Evolutionary conservation across 2,797 vertebrate genomes (phyloP).

Genomic region (Sebastes hubbsi): DNA sequence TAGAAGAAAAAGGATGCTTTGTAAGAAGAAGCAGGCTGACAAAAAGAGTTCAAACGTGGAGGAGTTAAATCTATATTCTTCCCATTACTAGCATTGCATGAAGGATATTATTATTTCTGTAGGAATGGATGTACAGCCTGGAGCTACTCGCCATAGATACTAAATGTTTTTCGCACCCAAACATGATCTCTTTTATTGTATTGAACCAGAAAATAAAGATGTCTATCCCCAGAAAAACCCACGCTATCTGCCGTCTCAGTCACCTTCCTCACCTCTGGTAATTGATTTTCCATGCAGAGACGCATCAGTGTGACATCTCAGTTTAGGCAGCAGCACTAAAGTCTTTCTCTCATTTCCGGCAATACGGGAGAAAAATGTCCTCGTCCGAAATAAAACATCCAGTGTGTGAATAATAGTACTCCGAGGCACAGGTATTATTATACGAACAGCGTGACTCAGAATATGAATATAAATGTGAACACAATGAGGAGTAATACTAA

Average conservation of each 20-base stretch:
- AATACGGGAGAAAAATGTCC: background rate
- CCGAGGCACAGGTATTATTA: background rate
- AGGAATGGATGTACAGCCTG: background rate
- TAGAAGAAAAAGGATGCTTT: background rate
- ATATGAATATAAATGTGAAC: slow-evolving; percentile 13
- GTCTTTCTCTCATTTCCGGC: background rate
- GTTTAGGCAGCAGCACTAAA: slow-evolving; percentile 1
- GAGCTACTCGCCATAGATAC: background rate
- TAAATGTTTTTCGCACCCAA: slow-evolving; percentile 10
- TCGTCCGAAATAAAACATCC: background rate
- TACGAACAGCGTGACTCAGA: background rate
- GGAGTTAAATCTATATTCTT: background rate
- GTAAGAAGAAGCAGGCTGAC: background rate
- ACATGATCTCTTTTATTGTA: background rate
- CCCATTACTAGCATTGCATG: background rate
- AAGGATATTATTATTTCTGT: background rate
- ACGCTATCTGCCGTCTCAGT: slow-evolving; percentile 11
- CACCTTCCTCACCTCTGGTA: slow-evolving; percentile 22
- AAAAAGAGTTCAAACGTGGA: background rate
- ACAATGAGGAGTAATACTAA: slow-evolving; percentile 1
- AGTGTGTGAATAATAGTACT: background rate
- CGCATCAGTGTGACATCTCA: slow-evolving; percentile 19
- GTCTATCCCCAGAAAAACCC: slow-evolving; percentile 12
- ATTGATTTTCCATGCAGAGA: slow-evolving; percentile 34
- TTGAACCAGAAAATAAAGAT: slow-evolving; percentile 30